Evolutionary conservation across 2,888 invertebrate species (phyloP).

Genomic region (Cataglyphis albicans): DNA sequence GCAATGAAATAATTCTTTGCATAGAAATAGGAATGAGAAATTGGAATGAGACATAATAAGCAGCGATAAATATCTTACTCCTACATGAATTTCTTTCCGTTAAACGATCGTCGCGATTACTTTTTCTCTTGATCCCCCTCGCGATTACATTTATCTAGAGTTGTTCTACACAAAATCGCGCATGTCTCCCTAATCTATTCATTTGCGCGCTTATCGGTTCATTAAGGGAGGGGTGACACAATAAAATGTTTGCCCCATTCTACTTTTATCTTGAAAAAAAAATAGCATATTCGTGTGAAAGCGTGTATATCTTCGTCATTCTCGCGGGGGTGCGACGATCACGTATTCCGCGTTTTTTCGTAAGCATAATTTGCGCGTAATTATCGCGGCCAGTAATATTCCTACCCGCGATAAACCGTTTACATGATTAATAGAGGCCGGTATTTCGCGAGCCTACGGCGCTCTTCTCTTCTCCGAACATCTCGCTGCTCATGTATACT

Average conservation of each 20-base stretch:
- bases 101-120: neutral
- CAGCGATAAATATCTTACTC: neutral
- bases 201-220: slow-evolving; percentile 32
- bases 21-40: neutral
- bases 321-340: slow-evolving; percentile 11
- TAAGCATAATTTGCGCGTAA: slow-evolving; percentile 79
- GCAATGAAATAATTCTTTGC: neutral
- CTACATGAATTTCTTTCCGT: slow-evolving; percentile 20
- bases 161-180: slow-evolving; percentile 33
- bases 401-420: slow-evolving; percentile 81
- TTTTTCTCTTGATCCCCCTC: slow-evolving; percentile 38
- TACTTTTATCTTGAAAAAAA: slow-evolving; percentile 28
- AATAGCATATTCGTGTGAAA: slow-evolving; percentile 50
- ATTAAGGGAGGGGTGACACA: slow-evolving; percentile 26
- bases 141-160: slow-evolving; percentile 48
- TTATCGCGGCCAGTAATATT: slow-evolving; percentile 80
- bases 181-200: slow-evolving; percentile 43
- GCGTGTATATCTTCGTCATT: slow-evolving; percentile 49
- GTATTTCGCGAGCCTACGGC: slow-evolving; percentile 77
- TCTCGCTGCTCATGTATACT: slow-evolving; percentile 60
- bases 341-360: slow-evolving; percentile 54
- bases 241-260: slow-evolving; percentile 18
- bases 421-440: slow-evolving; percentile 84
- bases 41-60: neutral
- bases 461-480: slow-evolving; percentile 58